phyloP scores from a whole-genome alignment of 2,888 invertebrate species.

The Aplocera efformata region DNA sequence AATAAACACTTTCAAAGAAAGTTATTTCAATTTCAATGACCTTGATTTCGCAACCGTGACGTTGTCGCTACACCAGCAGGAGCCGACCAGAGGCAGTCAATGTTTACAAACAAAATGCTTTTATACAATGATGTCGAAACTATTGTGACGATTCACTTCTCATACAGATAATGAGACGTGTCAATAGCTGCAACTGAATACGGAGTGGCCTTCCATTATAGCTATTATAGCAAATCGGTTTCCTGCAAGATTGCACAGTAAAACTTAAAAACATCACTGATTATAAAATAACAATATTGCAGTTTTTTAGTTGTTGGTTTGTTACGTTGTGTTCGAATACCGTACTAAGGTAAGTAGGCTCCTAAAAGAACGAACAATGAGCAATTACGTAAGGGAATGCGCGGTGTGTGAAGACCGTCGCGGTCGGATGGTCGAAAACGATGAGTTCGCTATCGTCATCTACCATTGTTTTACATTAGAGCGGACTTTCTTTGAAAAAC shows the following conservation, averaged over 20 bases:
- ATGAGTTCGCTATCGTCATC: slow-evolving; percentile 23
- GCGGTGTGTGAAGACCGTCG: slow-evolving; percentile 30
- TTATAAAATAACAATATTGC: too few relatives aligned
- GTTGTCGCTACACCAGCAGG: slow-evolving; percentile 41
- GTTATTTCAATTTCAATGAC: slow-evolving; percentile 66
- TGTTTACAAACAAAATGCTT: slow-evolving; percentile 53
- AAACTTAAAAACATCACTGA: background rate
- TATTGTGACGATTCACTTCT: slow-evolving; percentile 14
- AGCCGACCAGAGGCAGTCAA: slow-evolving; percentile 29
- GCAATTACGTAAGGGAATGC: slow-evolving; percentile 28
- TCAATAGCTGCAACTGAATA: slow-evolving; percentile 8
- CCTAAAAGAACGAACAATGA: slow-evolving; percentile 27
- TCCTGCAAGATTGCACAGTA: slow-evolving; percentile 17
- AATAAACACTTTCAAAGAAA: slow-evolving; percentile 49
- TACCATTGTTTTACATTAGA: slow-evolving; percentile 12
- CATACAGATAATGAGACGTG: slow-evolving; percentile 17
- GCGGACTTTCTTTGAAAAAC: background rate
- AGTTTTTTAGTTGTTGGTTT: too few relatives aligned
- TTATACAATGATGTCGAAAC: slow-evolving; percentile 25
- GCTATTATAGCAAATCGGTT: slow-evolving; percentile 13
- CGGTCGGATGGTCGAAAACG: slow-evolving; percentile 29
- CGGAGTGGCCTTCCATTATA: slow-evolving; percentile 21
- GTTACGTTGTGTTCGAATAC: too few relatives aligned
- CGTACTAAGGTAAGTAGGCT: too few relatives aligned
- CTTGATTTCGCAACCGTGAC: slow-evolving; percentile 56